These are phyloP conservation scores for Tragelaphus imberbis DNA, from an alignment of 2,113 vertebrate species.

Conservation along the genomic window DNA sequence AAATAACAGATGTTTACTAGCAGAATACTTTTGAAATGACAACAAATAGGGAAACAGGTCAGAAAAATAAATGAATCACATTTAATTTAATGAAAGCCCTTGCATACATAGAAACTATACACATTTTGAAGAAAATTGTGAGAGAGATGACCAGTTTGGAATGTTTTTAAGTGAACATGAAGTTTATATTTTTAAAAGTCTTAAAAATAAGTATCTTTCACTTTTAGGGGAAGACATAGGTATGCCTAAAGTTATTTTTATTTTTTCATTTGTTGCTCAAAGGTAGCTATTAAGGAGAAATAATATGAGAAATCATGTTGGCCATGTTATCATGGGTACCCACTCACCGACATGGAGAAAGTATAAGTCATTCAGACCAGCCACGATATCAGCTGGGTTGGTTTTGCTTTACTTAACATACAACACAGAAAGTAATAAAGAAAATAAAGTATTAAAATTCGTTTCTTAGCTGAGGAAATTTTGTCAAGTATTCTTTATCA, in stretches of 20 bases:
- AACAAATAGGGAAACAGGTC: slow-evolving; percentile 71
- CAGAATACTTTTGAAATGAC: slow-evolving; percentile 67
- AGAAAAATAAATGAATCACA: slow-evolving; percentile 57
- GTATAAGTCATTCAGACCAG: background rate
- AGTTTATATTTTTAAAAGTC: slow-evolving; percentile 23
- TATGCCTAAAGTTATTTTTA: background rate
- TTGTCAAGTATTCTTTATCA: background rate
- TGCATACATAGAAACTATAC: background rate
- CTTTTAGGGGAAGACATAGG: slow-evolving; percentile 20
- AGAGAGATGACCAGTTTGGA: slow-evolving; percentile 29
- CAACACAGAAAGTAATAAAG: background rate
- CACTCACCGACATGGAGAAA: background rate
- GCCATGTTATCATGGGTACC: background rate
- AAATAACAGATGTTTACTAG: slow-evolving; percentile 79
- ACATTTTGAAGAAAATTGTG: background rate
- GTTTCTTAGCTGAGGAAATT: background rate
- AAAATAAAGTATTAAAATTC: background rate
- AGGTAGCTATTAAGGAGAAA: background rate
- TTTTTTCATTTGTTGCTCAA: slow-evolving; percentile 30
- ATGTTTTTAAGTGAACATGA: slow-evolving; percentile 33
- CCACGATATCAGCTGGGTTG: background rate
- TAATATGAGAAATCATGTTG: background rate
- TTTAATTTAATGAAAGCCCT: slow-evolving; percentile 52
- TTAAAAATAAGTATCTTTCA: slow-evolving; percentile 12
- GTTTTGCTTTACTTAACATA: background rate